Conservation (phyloP, 1,140 invertebrate species). For the Gonioctena quinquepunctata region DNA sequence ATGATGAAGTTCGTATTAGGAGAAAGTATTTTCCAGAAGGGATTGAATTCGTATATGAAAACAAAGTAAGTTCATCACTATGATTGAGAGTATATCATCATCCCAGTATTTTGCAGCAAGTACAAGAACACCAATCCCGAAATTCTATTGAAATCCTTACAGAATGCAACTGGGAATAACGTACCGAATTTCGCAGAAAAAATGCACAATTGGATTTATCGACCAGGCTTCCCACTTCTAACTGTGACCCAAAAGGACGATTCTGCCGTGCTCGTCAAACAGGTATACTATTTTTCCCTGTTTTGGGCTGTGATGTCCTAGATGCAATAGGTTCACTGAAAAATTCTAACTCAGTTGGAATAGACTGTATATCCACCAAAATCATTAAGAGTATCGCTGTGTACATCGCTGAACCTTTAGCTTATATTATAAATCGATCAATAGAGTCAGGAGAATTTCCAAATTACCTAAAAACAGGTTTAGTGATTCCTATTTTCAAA, state of each 20-base stretch:
- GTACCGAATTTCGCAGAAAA: neutral
- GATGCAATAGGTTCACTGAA: too few species aligned
- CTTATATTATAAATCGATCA: too few species aligned
- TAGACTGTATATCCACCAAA: too few species aligned
- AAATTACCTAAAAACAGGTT: too few species aligned
- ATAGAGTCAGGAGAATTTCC: too few species aligned
- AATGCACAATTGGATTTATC: conserved; percentile 13
- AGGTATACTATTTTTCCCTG: neutral
- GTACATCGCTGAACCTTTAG: too few species aligned
- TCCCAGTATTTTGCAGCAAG: conserved; percentile 11
- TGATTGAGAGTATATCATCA: too few species aligned
- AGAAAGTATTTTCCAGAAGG: conserved; percentile 63
- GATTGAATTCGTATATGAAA: conserved; percentile 61
- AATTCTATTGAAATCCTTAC: conserved; percentile 8
- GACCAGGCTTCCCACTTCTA: neutral
- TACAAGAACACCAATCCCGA: conserved; percentile 10
- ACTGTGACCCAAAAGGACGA: neutral
- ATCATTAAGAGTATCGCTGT: too few species aligned
- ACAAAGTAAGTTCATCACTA: conserved; percentile 56
- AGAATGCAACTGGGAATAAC: neutral
- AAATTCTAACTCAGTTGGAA: too few species aligned
- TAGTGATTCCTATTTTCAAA: too few species aligned
- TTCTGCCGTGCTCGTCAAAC: neutral
- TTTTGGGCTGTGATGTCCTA: too few species aligned
- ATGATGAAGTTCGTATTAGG: conserved; percentile 79